Evolutionary conservation across 2,888 invertebrate species (phyloP), one percentile per base, ranked within the genome.

Genomic region (Cylindroiulus punctatus): DNA sequence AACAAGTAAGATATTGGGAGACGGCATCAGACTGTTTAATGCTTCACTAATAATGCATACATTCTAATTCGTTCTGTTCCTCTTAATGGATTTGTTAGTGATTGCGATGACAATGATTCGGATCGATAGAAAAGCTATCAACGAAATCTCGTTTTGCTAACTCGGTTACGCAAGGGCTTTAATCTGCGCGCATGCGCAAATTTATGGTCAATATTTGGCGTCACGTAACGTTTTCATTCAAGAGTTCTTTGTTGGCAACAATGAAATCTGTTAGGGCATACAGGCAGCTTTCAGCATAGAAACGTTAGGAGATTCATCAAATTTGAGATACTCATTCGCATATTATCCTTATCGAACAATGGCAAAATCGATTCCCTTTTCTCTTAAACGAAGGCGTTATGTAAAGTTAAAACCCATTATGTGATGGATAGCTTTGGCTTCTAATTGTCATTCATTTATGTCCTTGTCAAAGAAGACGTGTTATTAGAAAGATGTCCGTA

Each of bases 101-200:
- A 76, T 76, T 76, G 30, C 76, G 76, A 14, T 76, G 76, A 76
- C 76, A 76, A 76, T 76, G 76, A 26, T 30, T 76, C 30, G 30
- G 76, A 30, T 76, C 76, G 76, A 76, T 76, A 30, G 76, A 76
- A 76, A 76, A 76, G 76, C 76, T 76, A 76, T 76, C 76, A 76
- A 76, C 76, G 76, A 76, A 76, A 76, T 76, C 30, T 32, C 76
- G 30, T 76, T 76, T 76, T 76, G 76, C 17, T 76, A 76, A 76
- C 76, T 76, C 76, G 26, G 14, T 76, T 4, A 76, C 30, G 30
- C 14, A 30, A 76, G 17, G 12, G 30, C 76, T 76, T 30, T 17
- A 32, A 32, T 76, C 30, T 30, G 26, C 12, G 30, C 76, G 26
- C 40, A 40, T 22, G 84, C 42, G 47, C 22, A 19, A 84, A 84